Base-by-base conservation (phyloP, 2,888 invertebrate genomes). In the Tachina lurida region DNA sequence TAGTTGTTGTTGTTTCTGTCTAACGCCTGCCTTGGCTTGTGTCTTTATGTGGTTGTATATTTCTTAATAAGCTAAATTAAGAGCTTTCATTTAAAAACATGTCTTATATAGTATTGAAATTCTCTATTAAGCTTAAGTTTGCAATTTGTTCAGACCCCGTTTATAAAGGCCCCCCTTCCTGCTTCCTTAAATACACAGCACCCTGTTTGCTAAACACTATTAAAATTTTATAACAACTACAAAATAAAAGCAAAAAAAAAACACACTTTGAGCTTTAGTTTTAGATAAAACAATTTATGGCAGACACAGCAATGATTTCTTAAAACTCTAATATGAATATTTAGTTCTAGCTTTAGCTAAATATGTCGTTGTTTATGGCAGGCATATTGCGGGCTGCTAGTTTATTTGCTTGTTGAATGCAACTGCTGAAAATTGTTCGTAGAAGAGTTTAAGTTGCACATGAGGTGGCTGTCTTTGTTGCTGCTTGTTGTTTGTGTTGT, bases 321-420 rank as follows among this genome's bases (percentile, higher is more conserved):
- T 15, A 49, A 65, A 65, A 71, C 45, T 76, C 71, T 49, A 83
- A 76, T 81, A 68, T 81, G 81, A 81, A 81, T 68, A 84, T 77
- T 86, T 75, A 83, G 82, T 71, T 65, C 62, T 62, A 71, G 75
- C 70, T 67, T 83, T 62, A 85, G 80, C 81, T 75, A 83, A 83
- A 86, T 79, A 83, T 86, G 83, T 83, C 79, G 82, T 86, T 79
- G 75, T 79, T 86, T 70, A 67, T 60, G 75, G 75, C 78, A 81
- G 75, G 75, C 78, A 81, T 43, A 62, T 78, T 74, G 68, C 43
- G 41, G 67, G 74, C 74, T 74, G 73, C 73, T 80, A 65, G 47
- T 80, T 77, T 70, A 78, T 70, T 70, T 79, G 56, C 63, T 71
- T 63, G 78, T 39, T 31, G 52, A 19, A 43, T 54, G 62, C 77